Percentiles rank a stretch among this genome's conserved stretches.
These are phyloP conservation scores for Myiagra hebetior DNA, from an alignment of 2,113 vertebrate genomes.

Conservation along the genomic window DNA sequence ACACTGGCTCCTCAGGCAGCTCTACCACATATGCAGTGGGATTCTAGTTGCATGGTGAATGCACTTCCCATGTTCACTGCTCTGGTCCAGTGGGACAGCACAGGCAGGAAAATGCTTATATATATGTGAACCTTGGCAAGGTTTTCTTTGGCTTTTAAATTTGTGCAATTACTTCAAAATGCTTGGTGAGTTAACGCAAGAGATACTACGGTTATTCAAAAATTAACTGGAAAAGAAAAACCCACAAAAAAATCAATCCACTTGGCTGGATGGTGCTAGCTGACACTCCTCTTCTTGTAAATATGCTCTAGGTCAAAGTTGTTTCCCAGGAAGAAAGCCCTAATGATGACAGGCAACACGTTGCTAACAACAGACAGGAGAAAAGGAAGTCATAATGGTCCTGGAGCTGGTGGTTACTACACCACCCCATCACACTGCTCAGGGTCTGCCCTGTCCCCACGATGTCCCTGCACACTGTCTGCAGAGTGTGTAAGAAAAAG, in stretches of 20 bases:
- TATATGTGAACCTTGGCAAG: not conserved
- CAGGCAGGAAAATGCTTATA: not conserved
- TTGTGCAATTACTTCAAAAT: not conserved
- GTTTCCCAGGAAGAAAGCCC: not conserved
- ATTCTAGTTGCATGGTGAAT: not conserved
- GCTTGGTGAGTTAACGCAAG: not conserved
- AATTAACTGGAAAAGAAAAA: not conserved
- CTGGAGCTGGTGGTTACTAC: not conserved
- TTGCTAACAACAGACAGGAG: not conserved
- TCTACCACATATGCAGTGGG: rapidly evolving
- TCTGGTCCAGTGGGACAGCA: not conserved
- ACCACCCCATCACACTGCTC: rapidly evolving
- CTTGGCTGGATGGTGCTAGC: not conserved
- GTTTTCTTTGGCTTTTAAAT: not conserved
- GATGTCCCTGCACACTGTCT: not conserved
- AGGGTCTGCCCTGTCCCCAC: not conserved
- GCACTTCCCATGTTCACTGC: not conserved
- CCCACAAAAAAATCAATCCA: not conserved
- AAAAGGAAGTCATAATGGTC: not conserved
- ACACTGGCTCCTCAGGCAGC: not conserved
- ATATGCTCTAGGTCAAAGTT: not conserved
- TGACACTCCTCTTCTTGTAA: not conserved
- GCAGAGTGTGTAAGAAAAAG: not conserved
- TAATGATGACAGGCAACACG: not conserved
- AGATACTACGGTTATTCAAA: not conserved